Evolutionary conservation across 2,797 vertebrate species (phyloP), one percentile per base, ranked within the genome.

Genomic region (Halcyon chelicuti): DNA sequence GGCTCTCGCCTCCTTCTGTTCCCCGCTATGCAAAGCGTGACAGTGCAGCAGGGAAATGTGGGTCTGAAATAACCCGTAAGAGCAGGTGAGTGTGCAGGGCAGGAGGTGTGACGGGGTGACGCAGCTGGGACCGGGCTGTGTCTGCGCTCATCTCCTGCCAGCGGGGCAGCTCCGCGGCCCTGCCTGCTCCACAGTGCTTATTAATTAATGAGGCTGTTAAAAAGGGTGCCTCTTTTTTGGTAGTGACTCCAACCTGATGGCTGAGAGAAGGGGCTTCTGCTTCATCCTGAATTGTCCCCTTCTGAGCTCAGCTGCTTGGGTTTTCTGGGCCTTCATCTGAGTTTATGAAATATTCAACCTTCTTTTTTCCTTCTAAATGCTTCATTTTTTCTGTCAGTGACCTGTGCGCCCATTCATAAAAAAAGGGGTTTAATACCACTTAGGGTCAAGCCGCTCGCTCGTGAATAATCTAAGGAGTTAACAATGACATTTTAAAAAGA

Each of bases 1-100:
- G 3, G 4, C 33, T 44, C 14, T 10, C 55, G 52, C 28, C 31
- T n/a, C 46, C 37, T 42, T 26, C 44, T 86, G 7, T 87, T 82
- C 35, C 5, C 74, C 28, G 67, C 72, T 89, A 83, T 86, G 95
- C 94, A 94, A 96, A 96, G 40, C 0, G 2, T 68, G 89, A 67
- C 1, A 0, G 55, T 1, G 8, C 58, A n/a, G 58, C 67, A 86
- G 72, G 95, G 58, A 93, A 94, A 94, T 58, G 21, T 15, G 37
- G 13, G 51, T 75, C 76, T 86, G 78, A 94, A 97, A 91, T 81
- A 86, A 90, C 77, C 76, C 75, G 66, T 12, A 18, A 19, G 51
- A 70, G 71, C 77, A 94, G 94, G 90, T 91, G 86, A 93, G 11
- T 37, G 20, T 71, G 68, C 7, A 20, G 72, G 47, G 46, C 6